Evolutionary conservation across 2,797 vertebrate genomes (phyloP), one percentile per base, ranked within the genome.

Genomic region (Artibeus lituratus): DNA sequence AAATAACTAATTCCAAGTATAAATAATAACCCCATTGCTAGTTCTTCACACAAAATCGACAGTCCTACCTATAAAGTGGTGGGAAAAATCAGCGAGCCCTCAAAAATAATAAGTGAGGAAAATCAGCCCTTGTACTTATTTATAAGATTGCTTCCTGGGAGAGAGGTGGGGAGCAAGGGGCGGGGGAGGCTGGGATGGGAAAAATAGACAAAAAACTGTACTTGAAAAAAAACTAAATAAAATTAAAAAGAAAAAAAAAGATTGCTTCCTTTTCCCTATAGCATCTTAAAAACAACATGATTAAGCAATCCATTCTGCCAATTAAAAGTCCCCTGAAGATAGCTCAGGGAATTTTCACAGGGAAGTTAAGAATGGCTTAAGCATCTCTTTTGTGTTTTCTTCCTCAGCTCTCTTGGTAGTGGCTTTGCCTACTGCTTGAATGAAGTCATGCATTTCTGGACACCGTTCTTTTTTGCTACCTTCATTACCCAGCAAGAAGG

Each of bases 11-110:
- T 49, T 84, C 3, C 9, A 65, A 26, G 9, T 53, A 32, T 65
- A 35, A 19, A 15, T 14, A 70, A 0, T 5, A 59, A 24, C 1
- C 29, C 3, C 65, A 51, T 59, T 0, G 0, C 9, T 88, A 29
- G 14, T 65, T 85, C 2, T 4, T 69, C 11, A 82, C 18, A 49
- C 3, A 55, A 35, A 73, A 74, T 69, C 65, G n/a, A 37, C 1
- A 91, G 1, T 16, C 29, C 47, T 93, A 78, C 87, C 42, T 94
- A 39, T 29, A 51, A 91, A 37, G 15, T 77, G 26, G 53, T 24
- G 32, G 10, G 10, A 93, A 84, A 51, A 51, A 14, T 2, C 26
- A 67, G 21, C 7, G 10, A 6, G 4, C 14, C n/a, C 77, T 76
- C 72, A 76, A 47, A 44, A 39, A 22, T 67, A 72, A 73, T 10